A percentile compares a stretch with the other conserved stretches of the same genome.
Conservation (phyloP, 1,140 invertebrate species). For the Archivesica marissinica region DNA sequence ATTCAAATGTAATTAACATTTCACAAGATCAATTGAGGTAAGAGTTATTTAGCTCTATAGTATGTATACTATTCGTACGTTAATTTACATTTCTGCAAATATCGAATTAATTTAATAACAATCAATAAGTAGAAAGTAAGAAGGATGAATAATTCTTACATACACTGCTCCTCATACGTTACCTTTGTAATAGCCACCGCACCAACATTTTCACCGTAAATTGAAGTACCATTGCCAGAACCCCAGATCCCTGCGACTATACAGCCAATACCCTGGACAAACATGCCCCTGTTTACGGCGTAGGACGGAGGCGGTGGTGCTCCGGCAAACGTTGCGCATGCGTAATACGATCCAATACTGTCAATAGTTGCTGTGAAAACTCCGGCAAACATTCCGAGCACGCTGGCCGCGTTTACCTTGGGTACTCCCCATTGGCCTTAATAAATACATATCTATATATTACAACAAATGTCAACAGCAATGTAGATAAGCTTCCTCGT, state of each 20-base stretch:
- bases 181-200: conserved; percentile 90
- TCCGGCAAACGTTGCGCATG: conserved; percentile 88
- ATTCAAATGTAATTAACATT: too few relatives aligned
- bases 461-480: neutral
- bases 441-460: too few relatives aligned
- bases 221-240: conserved; percentile 93
- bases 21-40: too few relatives aligned
- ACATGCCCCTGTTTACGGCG: conserved; percentile 90
- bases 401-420: conserved; percentile 70
- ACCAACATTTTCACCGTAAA: conserved; percentile 92
- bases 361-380: conserved; percentile 79
- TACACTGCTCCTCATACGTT: too few relatives aligned
- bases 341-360: conserved; percentile 81
- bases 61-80: too few relatives aligned
- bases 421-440: conserved; percentile 80
- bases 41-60: too few relatives aligned
- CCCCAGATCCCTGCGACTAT: conserved; percentile 93
- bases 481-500: neutral
- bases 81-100: too few relatives aligned
- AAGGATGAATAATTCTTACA: too few relatives aligned
- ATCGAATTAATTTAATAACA: too few relatives aligned
- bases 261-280: conserved; percentile 92
- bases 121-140: too few relatives aligned
- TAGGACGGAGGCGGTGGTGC: conserved; percentile 92
- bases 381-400: conserved; percentile 79